These are phyloP conservation scores for Eolophus roseicapilla DNA, from an alignment of 2,113 vertebrate species.

Conservation along the genomic window DNA sequence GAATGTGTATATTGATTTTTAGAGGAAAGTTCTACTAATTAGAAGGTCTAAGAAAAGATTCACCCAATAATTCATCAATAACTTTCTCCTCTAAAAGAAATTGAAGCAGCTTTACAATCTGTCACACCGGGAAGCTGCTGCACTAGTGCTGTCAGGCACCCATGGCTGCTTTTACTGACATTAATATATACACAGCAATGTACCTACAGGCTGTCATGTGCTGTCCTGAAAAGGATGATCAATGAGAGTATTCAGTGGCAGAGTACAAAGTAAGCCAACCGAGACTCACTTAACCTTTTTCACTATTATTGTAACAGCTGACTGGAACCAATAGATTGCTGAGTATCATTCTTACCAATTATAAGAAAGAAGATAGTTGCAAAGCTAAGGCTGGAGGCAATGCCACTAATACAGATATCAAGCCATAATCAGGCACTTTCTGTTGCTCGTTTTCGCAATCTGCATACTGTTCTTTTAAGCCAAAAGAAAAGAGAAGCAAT, in stretches of 20 bases:
- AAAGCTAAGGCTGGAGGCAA: not conserved
- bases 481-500: not conserved
- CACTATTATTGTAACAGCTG: not conserved
- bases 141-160: not conserved
- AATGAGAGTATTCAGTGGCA: not conserved
- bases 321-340: not conserved
- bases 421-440: not conserved
- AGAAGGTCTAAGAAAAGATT: not conserved
- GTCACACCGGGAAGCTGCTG: not conserved
- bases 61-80: not conserved
- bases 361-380: not conserved
- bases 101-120: not conserved
- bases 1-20: not conserved
- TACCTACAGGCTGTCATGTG: not conserved
- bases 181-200: not conserved
- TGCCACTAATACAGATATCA: not conserved
- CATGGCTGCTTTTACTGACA: not conserved
- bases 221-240: not conserved
- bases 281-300: not conserved
- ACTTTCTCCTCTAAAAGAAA: not conserved
- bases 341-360: not conserved
- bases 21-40: not conserved
- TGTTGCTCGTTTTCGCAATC: not conserved
- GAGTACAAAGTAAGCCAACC: not conserved
- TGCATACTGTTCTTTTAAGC: not conserved